Evolutionary conservation across 2,113 vertebrate genomes (phyloP), one percentile per base, ranked within the genome.

Genomic region (Dipodomys spectabilis): DNA sequence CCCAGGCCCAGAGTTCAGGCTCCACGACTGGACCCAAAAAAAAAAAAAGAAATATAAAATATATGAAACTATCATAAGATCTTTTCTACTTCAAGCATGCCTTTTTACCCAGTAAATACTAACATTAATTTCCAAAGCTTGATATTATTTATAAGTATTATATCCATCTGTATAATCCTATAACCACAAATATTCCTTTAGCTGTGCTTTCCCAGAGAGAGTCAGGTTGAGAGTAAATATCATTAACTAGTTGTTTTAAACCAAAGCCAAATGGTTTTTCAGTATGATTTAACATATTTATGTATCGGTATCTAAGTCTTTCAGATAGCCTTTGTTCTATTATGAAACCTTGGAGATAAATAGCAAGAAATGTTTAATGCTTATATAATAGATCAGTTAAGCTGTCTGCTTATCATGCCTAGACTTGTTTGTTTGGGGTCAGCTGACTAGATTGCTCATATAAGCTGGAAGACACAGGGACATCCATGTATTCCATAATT

Each of bases 171-270:
- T 57, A 16, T 57, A 57, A 57, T 57, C 15, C 53, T 57, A 57
- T 57, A 57, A 18, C 53, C 53, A 57, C 53, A 57, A 57, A 57
- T 57, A 57, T 57, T 57, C 53, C 13, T 57, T 57, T 57, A 57
- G 15, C 15, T 8, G 15, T 78, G 44, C 80, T 91, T 82, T 69
- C 62, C 91, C n/a, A 86, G 15, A 44, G 28, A 92, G 60, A 73
- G 64, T 80, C 32, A 28, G 32, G 10, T 91, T 72, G 19, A 75
- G 53, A 90, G 23, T 53, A 95, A 93, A 91, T 6, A 9, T 96
- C 2, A 62, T 71, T n/a, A 92, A 88, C 80, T 68, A 91, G 6
- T 30, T 87, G 65, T 88, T 94, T n/a, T 35, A 39, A 94, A 86
- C 16, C 15, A 93, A 57, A 87, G 82, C 83, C 35, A 91, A 77